Conservation (phyloP, 1,140 invertebrate species). For the Grapholita molesta region DNA sequence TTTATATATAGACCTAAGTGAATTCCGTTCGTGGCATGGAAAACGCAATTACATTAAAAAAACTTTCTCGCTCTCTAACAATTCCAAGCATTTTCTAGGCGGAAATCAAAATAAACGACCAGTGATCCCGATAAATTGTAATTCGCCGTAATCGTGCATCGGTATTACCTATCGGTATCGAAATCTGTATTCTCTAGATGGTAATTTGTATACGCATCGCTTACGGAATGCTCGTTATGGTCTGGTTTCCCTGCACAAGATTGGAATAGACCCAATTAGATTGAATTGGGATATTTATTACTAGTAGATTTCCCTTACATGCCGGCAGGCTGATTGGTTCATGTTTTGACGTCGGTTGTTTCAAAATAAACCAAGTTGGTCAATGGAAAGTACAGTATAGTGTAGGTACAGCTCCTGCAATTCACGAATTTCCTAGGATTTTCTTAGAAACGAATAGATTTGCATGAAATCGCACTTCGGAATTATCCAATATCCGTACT, state of each 20-base stretch:
- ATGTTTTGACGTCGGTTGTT: background rate
- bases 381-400: background rate
- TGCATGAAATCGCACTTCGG: no score
- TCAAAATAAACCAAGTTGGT: background rate
- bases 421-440: no score
- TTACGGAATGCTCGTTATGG: constrained; percentile 6
- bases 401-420: background rate
- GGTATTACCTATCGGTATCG: background rate
- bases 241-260: background rate
- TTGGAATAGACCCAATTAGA: constrained; percentile 11
- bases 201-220: constrained; percentile 41
- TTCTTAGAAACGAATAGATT: no score
- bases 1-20: no score
- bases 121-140: constrained; percentile 55
- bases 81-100: constrained; percentile 30
- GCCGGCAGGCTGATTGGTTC: constrained; percentile 8
- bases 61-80: constrained; percentile 14
- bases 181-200: constrained; percentile 33
- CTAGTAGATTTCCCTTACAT: constrained; percentile 10
- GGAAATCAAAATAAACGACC: constrained; percentile 36
- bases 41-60: background rate
- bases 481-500: no score
- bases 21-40: background rate
- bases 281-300: constrained; percentile 17
- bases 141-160: constrained; percentile 53